Evolutionary conservation across 2,113 vertebrate species (phyloP).

Genomic region (Lathamus discolor): DNA sequence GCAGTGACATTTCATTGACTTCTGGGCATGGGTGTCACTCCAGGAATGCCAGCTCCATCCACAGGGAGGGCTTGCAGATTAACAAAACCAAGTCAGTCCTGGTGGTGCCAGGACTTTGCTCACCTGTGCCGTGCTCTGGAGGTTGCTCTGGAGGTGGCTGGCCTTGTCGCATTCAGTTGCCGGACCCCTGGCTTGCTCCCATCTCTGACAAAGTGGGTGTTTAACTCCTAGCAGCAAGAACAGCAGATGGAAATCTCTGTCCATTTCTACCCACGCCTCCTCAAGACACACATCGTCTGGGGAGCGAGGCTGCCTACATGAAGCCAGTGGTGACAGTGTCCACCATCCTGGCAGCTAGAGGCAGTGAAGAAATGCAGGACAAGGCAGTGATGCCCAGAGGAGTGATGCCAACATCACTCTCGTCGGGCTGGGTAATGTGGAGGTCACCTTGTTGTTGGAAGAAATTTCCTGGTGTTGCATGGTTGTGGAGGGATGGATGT

Average conservation of each 20-base stretch:
- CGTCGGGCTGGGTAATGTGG: background rate
- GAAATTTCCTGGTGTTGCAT: background rate
- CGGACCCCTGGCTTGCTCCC: background rate
- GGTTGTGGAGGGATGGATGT: background rate
- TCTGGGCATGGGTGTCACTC: background rate
- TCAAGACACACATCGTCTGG: rapidly evolving
- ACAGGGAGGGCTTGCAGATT: rapidly evolving
- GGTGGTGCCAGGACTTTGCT: background rate
- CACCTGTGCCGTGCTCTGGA: background rate
- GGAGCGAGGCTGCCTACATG: background rate
- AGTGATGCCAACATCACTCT: background rate
- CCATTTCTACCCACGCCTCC: background rate
- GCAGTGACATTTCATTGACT: background rate
- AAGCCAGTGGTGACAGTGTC: background rate
- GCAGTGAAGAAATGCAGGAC: background rate
- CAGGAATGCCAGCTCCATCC: background rate
- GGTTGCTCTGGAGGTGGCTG: rapidly evolving
- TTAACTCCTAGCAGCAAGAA: background rate
- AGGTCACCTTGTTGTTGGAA: background rate
- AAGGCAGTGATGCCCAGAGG: background rate
- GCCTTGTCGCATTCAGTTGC: background rate
- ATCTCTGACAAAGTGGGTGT: rapidly evolving
- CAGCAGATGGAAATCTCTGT: background rate
- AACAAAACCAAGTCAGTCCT: background rate
- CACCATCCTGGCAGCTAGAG: background rate